Base-by-base conservation (phyloP, 2,113 vertebrate genomes). In the Phalacrocorax pelagicus region DNA sequence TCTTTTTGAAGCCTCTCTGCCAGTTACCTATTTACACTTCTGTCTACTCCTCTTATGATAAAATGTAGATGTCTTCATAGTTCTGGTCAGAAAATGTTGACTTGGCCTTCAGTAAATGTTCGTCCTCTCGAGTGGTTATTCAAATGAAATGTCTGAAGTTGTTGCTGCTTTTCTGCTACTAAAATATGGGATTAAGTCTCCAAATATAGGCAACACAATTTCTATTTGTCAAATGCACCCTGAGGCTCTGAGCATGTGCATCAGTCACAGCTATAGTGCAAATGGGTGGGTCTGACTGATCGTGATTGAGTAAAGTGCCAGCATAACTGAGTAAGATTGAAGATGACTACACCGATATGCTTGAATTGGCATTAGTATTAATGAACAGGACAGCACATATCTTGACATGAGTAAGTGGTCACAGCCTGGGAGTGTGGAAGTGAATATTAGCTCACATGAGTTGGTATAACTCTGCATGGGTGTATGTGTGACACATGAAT, bases 301-400 rank as follows among this genome's bases (percentile, higher is more conserved):
- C 2, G 6, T 96, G 96, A 97, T 88, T 40, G 94, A 97, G 74
- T 96, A 83, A 92, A 91, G 47, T 83, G 89, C 78, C 91, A 88
- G 21, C 54, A n/a, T 73, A 92, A 95, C 94, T 92, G 96, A 97
- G 54, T 85, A 95, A 97, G 96, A 97, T 95, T 94, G 94, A 97
- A 80, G 87, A 95, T 59, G 89, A 94, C 94, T 96, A 27, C 78
- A 51, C 36, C 0, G 81, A 94, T 94, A 77, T 67, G 91, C 95
- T 95, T 92, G 92, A 94, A 95, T 95, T 94, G 96, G 54, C 91
- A 95, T 95, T 94, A 92, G 94, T 95, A 92, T 96, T 96, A 95
- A 97, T 97, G 95, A 95, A 96, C 89, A 91, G 70, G 86, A 97
- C 81, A 94, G 94, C 67, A 91, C 74, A 66, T 85, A 77, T 62